phyloP scores from a whole-genome alignment of 2,113 vertebrate species.

The Sapajus apella region DNA sequence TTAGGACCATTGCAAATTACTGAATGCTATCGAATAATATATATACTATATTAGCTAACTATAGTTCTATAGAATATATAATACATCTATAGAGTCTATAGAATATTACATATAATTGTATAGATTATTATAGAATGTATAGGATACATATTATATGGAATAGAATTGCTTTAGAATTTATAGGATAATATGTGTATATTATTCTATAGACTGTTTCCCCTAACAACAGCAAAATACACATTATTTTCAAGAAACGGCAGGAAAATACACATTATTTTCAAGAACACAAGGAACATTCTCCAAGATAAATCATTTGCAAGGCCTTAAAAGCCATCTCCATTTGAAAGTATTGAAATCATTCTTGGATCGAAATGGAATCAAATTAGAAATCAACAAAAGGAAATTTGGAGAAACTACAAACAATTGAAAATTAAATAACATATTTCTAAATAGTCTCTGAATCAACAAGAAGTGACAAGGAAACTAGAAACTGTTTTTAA shows the following conservation, averaged over 20 bases:
- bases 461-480: slow-evolving; percentile 14
- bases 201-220: not conserved
- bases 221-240: not conserved
- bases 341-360: not conserved
- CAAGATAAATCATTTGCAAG: not conserved
- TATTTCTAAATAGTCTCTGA: not conserved
- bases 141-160: too few relatives aligned
- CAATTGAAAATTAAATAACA: not conserved
- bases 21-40: not conserved
- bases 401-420: not conserved
- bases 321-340: not conserved
- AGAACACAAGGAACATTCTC: not conserved
- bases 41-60: too few relatives aligned
- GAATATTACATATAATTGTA: too few relatives aligned
- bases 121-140: too few relatives aligned
- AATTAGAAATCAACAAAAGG: not conserved
- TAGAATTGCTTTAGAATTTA: too few relatives aligned
- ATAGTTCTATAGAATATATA: too few relatives aligned
- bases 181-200: too few relatives aligned
- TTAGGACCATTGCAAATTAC: not conserved
- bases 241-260: not conserved
- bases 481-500: slow-evolving; percentile 22
- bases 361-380: not conserved
- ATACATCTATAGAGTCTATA: too few relatives aligned
- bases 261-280: not conserved